Evolutionary conservation across 2,113 vertebrate genomes (phyloP).

Genomic region (Piprites chloris): DNA sequence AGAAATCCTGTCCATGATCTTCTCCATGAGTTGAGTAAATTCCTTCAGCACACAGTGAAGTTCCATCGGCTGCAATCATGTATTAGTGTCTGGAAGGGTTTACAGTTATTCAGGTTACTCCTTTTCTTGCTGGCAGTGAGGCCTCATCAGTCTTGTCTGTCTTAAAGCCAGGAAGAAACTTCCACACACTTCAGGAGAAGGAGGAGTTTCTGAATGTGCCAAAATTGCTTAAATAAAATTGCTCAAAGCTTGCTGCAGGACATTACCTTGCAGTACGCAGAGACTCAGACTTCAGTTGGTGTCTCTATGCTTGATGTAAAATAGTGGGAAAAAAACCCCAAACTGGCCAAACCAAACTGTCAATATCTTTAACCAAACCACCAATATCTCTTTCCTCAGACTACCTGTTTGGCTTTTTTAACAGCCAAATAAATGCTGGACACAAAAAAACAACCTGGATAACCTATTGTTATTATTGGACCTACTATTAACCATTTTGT

Average conservation of each 20-base stretch:
- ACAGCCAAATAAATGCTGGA: not conserved
- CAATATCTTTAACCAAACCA: not conserved
- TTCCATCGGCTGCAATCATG: not conserved
- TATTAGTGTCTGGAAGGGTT: not conserved
- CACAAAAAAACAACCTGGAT: not conserved
- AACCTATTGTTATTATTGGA: conserved; percentile 7
- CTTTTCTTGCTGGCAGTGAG: not conserved
- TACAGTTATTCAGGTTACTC: not conserved
- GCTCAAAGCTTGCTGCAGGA: not conserved
- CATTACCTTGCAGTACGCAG: not conserved
- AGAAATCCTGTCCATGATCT: not conserved
- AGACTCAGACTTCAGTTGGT: not conserved
- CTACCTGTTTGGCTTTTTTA: not conserved
- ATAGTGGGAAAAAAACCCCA: not conserved
- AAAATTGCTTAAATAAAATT: not conserved
- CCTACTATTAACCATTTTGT: not conserved
- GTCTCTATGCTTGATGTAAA: conserved; percentile 9
- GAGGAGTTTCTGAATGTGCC: not conserved
- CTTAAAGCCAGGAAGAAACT: not conserved
- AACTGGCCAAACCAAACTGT: not conserved
- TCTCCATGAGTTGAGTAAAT: not conserved
- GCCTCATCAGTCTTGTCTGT: not conserved
- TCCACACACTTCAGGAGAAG: not conserved
- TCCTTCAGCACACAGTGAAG: not conserved
- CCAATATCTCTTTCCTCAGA: not conserved